These are phyloP conservation scores for Cyanoliseus patagonus DNA, from an alignment of 2,113 vertebrate species.

Conservation along the genomic window DNA sequence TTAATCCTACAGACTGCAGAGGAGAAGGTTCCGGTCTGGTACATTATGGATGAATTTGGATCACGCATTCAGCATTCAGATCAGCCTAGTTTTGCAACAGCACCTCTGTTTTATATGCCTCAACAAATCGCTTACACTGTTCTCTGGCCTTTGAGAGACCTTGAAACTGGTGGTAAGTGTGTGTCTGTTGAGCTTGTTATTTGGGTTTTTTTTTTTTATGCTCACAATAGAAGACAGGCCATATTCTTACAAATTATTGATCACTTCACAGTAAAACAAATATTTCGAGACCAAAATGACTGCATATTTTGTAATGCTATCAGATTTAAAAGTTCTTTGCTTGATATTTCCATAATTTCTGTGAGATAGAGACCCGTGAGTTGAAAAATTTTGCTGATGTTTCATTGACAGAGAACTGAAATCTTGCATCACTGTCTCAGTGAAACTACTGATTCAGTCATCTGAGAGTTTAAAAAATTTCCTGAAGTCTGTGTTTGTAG, in stretches of 20 bases:
- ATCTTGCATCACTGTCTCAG: not conserved
- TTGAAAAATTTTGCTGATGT: not conserved
- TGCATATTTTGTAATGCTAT: not conserved
- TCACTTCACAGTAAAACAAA: not conserved
- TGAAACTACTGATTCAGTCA: not conserved
- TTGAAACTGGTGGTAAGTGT: conserved; percentile 85
- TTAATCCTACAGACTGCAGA: conserved; percentile 70
- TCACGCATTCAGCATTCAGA: conserved; percentile 89
- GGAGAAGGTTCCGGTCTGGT: conserved; percentile 94
- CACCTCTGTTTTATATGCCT: conserved; percentile 85
- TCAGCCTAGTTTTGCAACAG: conserved; percentile 83
- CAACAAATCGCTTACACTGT: conserved; percentile 86
- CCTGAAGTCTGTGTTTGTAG: not conserved
- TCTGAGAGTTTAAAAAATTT: not conserved
- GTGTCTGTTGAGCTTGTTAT: not conserved
- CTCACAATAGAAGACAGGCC: too few relatives aligned
- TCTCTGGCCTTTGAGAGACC: conserved; percentile 90
- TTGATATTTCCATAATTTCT: not conserved
- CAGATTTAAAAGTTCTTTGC: not conserved
- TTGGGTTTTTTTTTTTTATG: not conserved
- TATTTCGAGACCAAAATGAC: not conserved
- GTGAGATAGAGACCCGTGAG: not conserved
- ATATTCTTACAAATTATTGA: not conserved
- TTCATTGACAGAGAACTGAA: not conserved
- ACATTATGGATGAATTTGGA: conserved; percentile 97